phyloP scores from a whole-genome alignment of 2,797 vertebrate species.

The Neosilurus mollespiculum region DNA sequence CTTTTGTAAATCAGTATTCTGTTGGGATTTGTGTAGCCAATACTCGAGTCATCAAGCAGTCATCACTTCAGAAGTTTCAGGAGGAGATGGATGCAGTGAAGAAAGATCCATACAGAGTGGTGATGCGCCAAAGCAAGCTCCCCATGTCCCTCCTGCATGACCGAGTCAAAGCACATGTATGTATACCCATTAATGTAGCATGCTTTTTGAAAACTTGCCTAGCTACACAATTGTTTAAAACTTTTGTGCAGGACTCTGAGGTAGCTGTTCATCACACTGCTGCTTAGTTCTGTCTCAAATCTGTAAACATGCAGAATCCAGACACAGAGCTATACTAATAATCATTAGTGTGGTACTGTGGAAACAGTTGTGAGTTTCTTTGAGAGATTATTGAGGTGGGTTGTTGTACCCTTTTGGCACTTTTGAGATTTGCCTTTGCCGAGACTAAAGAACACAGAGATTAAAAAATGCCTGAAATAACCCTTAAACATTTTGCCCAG shows the following conservation, averaged over 20 bases:
- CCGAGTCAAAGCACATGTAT: slow-evolving; percentile 88
- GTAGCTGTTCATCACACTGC: no score
- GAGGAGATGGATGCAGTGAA: slow-evolving; percentile 91
- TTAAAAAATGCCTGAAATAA: slow-evolving; percentile 50
- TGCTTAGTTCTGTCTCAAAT: not conserved
- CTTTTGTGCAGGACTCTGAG: not conserved
- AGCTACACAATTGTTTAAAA: not conserved
- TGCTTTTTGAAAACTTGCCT: not conserved
- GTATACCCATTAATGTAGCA: slow-evolving; percentile 58
- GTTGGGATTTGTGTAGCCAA: slow-evolving; percentile 77
- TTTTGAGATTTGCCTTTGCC: slow-evolving; percentile 28
- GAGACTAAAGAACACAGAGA: slow-evolving; percentile 39
- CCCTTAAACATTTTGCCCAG: slow-evolving; percentile 41
- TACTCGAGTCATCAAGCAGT: slow-evolving; percentile 95
- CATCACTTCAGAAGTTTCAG: slow-evolving; percentile 94
- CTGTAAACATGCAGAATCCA: not conserved
- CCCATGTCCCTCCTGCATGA: slow-evolving; percentile 94
- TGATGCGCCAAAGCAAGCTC: slow-evolving; percentile 93
- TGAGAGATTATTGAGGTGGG: not conserved
- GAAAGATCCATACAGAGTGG: slow-evolving; percentile 92
- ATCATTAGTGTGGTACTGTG: not conserved
- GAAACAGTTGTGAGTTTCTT: not conserved
- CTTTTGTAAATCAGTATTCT: not conserved
- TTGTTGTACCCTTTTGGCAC: not conserved
- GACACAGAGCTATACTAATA: not conserved